Base-by-base conservation (phyloP, 2,113 vertebrate species). In the Gadus macrocephalus region DNA sequence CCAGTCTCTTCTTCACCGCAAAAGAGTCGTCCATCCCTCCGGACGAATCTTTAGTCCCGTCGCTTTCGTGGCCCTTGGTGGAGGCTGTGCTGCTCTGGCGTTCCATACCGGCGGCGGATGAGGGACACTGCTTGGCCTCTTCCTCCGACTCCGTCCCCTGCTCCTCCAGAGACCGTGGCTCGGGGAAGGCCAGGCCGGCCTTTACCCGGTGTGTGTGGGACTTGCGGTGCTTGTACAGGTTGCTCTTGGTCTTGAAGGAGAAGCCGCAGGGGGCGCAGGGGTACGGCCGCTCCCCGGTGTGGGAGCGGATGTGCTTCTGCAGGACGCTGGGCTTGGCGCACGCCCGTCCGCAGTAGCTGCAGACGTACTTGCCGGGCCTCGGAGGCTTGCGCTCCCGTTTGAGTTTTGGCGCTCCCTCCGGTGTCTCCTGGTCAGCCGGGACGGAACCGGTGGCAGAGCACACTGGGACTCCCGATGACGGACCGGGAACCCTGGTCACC, bases 221-320 rank as follows among this genome's bases (percentile, higher is more conserved):
- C 74, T 97, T 98, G 75, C 94, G 91, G 86, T 98, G 97, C 78
- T 98, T 98, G 85, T 98, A 98, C 72, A 98, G 85, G 87, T 98
- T 98, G 84, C 96, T 98, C 91, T 98, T 98, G 17, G 97, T 98
- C 86, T 98, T 98, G 85, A 98, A 98, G 72, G 96, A 98, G 89
- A 98, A 98, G 73, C 96, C 96, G 9, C 96, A 98, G 1, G 95
- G 95, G 69, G 93, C 91, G 7, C 96, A 98, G 28, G 95, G 96
- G 78, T 98, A 98, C 2, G 96, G 97, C 66, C 97, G 92, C 89
- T 98, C 95, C 0, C 96, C 97, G 0, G 96, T 98, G 89, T 98
- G 97, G 0, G 96, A 98, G 70, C 97, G 94, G 82, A 98, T 97
- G 56, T 98, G 97, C 70, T 98, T 98, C 84, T 98, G 96, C 49